These are phyloP conservation scores for Uloborus diversus DNA, from an alignment of 1,140 invertebrate genomes.

Conservation along the genomic window DNA sequence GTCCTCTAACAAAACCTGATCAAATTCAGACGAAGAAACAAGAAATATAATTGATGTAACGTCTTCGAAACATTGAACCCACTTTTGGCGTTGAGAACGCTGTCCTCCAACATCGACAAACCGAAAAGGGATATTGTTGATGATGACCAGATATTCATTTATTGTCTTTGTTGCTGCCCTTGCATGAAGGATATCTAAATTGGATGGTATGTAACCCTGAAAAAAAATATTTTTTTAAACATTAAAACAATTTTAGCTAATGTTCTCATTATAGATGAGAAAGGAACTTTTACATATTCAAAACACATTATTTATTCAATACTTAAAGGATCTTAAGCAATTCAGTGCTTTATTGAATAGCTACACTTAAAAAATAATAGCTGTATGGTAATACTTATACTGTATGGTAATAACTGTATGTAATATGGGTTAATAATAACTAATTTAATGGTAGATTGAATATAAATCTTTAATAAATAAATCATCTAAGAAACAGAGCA, in stretches of 20 bases:
- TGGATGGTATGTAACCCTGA: constrained; percentile 82
- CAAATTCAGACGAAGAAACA: constrained; percentile 96
- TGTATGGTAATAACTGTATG: too few species aligned
- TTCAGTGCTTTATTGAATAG: too few species aligned
- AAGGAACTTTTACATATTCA: too few species aligned
- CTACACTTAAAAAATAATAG: too few species aligned
- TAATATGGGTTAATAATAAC: too few species aligned
- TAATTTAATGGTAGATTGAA: too few species aligned
- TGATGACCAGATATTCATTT: constrained; percentile 91
- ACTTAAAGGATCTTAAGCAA: too few species aligned
- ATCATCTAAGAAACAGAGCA: too few species aligned
- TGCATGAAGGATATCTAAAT: constrained; percentile 93
- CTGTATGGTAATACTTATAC: too few species aligned
- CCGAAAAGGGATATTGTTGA: constrained; percentile 94
- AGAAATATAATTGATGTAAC: constrained; percentile 97
- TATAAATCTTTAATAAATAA: too few species aligned
- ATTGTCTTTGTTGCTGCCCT: constrained; percentile 97
- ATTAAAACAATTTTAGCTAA: not conserved
- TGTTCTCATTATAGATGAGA: not conserved
- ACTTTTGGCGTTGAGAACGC: constrained; percentile 95
- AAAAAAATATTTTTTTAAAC: not conserved
- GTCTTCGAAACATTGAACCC: constrained; percentile 96
- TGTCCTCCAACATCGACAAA: constrained; percentile 98
- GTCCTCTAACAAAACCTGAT: constrained; percentile 94
- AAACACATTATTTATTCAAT: too few species aligned